These are phyloP conservation scores for Sebastes diploproa DNA, from an alignment of 2,797 vertebrate species.

Conservation along the genomic window DNA sequence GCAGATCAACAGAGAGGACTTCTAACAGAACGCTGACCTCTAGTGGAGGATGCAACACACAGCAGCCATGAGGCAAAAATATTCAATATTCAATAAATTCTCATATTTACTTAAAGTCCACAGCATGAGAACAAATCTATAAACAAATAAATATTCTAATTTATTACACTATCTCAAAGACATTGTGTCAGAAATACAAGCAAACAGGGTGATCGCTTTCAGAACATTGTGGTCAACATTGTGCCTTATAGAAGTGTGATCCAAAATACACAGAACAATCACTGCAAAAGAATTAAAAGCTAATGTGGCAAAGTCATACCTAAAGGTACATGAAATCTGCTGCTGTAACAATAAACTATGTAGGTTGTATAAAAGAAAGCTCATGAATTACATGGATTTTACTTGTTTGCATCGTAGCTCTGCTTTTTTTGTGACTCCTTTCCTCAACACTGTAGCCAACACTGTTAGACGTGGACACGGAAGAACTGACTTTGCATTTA, in stretches of 20 bases:
- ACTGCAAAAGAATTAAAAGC: conserved; percentile 26
- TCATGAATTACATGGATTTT: neutral
- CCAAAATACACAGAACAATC: conserved; percentile 49
- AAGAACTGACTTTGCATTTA: neutral
- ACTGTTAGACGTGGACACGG: neutral
- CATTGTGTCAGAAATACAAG: conserved; percentile 41
- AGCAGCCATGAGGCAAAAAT: neutral
- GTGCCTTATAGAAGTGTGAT: conserved; percentile 21
- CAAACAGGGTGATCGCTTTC: conserved; percentile 30
- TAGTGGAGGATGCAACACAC: conserved; percentile 54
- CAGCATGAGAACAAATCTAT: conserved; percentile 49
- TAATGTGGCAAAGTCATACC: conserved; percentile 4
- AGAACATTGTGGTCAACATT: conserved; percentile 17
- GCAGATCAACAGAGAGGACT: neutral
- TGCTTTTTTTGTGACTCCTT: neutral
- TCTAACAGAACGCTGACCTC: conserved; percentile 63
- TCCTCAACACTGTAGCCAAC: neutral
- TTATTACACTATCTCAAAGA: conserved; percentile 61
- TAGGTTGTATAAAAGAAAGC: neutral
- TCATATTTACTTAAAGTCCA: conserved; percentile 34
- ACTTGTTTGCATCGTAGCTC: neutral
- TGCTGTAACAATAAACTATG: conserved; percentile 12
- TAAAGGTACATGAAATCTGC: neutral
- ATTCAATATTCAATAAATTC: neutral
- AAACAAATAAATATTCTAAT: conserved; percentile 76